Evolutionary conservation across 2,113 vertebrate genomes (phyloP), one percentile per base, ranked within the genome.

Genomic region (Nettapus auritus): DNA sequence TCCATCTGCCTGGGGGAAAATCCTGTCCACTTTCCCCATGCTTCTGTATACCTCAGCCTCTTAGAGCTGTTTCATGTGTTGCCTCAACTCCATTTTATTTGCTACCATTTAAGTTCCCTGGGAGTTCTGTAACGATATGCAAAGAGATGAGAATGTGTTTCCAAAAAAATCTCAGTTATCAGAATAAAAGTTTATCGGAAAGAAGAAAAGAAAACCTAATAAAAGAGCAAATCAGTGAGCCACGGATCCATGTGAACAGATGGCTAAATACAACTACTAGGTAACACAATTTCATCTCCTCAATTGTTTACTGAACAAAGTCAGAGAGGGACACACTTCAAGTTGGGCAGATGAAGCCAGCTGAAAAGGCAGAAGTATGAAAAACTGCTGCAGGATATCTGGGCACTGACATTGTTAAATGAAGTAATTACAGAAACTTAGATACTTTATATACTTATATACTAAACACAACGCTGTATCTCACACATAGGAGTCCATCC

Each of bases 261-360:
- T 69, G 34, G 53, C 48, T 62, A 44, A 82, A 90, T 36, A 44
- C 53, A 84, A 33, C 57, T 23, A 28, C 38, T 20, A 2, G 11
- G 19, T 92, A 84, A 84, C 34, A 68, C 46, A n/a, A 20, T 74
- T 88, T 91, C 5, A 74, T 69, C 34, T 88, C 56, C 57, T 93
- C 38, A 52, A 29, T 78, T 84, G 13, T 68, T 92, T 68, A 75
- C 46, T 38, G 33, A 82, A 38, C 12, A 46, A 83, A 77, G 14
- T 40, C 57, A 69, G 71, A 84, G 25, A 53, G 20, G 34, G 11
- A 29, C 8, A 48, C 4, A 23, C 42, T 82, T 40, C 16, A 53
- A 75, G 4, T 2, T n/a, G 34, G 15, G 42, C 40, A 17, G 33
- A 64, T 8, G 13, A 26, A 78, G 4, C 4, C 64, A 75, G 26